phyloP scores from a whole-genome alignment of 2,888 invertebrate species.

The Sabatieria punctata region DNA sequence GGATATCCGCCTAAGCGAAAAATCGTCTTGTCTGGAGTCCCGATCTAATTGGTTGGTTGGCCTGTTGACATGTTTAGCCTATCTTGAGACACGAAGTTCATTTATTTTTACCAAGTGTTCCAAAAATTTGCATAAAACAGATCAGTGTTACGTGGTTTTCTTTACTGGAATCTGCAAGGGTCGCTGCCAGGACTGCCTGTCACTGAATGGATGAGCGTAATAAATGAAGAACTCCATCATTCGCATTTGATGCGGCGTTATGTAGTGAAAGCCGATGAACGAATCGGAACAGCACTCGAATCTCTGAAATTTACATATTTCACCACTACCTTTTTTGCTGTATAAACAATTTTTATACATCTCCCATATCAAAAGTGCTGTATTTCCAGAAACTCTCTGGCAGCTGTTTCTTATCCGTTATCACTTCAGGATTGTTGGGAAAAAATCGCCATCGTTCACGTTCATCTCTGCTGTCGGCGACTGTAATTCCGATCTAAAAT shows the following conservation, averaged over 20 bases:
- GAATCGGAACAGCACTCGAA: slow-evolving; percentile 1
- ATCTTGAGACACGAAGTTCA: no score
- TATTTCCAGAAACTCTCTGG: not conserved
- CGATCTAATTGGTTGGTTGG: no score
- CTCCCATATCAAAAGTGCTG: not conserved
- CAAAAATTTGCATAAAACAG: no score
- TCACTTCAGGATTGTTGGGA: not conserved
- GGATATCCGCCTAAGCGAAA: no score
- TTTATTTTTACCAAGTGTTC: no score
- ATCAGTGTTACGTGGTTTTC: no score
- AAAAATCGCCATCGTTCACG: not conserved
- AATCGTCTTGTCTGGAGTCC: no score
- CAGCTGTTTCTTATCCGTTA: not conserved
- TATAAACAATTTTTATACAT: not conserved
- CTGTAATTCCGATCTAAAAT: not conserved
- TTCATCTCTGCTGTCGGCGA: not conserved
- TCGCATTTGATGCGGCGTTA: not conserved
- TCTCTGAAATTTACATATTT: not conserved
- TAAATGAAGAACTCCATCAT: not conserved
- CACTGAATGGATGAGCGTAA: not conserved
- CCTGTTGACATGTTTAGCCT: no score
- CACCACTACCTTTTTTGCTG: no score
- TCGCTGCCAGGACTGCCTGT: not conserved
- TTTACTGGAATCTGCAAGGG: no score
- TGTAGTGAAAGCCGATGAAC: slow-evolving; percentile 3